Conservation (phyloP, 1,140 invertebrate species). For the Halictus rubicundus region DNA sequence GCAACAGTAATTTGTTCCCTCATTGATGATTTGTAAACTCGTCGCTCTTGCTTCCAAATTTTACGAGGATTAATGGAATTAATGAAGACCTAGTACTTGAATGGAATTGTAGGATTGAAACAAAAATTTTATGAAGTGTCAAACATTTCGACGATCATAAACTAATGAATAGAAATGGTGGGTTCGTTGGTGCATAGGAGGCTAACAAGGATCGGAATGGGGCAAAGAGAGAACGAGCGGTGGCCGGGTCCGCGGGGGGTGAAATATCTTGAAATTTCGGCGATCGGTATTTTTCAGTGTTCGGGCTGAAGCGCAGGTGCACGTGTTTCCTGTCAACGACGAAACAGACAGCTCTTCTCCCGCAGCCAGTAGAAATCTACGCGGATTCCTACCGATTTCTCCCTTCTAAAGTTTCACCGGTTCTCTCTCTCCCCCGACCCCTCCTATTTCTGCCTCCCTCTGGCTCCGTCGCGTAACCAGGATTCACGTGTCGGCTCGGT, state of each 20-base stretch:
- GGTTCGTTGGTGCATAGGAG: too few relatives aligned
- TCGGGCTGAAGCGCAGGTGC: neutral
- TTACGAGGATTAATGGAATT: too few relatives aligned
- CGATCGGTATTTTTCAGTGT: neutral
- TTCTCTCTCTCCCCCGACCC: slow-evolving; percentile 31
- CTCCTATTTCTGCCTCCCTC: slow-evolving; percentile 41
- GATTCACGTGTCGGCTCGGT: slow-evolving; percentile 62
- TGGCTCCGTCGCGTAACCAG: slow-evolving; percentile 59
- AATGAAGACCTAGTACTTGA: too few relatives aligned
- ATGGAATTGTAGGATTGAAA: too few relatives aligned
- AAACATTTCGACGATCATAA: too few relatives aligned
- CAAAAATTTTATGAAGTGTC: too few relatives aligned
- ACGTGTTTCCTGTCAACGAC: slow-evolving; percentile 47
- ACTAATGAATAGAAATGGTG: too few relatives aligned
- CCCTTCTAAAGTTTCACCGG: slow-evolving; percentile 59
- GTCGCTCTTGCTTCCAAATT: too few relatives aligned
- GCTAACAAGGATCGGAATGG: too few relatives aligned
- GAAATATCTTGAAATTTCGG: neutral
- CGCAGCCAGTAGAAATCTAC: slow-evolving; percentile 52
- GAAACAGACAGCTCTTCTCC: slow-evolving; percentile 48
- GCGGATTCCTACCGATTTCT: slow-evolving; percentile 50
- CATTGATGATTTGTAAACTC: too few relatives aligned
- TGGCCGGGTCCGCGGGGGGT: neutral
- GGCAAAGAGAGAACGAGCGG: neutral
- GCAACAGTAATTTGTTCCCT: too few relatives aligned